Percentiles rank a stretch among this genome's conserved stretches.
These are phyloP conservation scores for Trichonephila clavipes DNA, from an alignment of 1,140 invertebrate species.

Conservation along the genomic window DNA sequence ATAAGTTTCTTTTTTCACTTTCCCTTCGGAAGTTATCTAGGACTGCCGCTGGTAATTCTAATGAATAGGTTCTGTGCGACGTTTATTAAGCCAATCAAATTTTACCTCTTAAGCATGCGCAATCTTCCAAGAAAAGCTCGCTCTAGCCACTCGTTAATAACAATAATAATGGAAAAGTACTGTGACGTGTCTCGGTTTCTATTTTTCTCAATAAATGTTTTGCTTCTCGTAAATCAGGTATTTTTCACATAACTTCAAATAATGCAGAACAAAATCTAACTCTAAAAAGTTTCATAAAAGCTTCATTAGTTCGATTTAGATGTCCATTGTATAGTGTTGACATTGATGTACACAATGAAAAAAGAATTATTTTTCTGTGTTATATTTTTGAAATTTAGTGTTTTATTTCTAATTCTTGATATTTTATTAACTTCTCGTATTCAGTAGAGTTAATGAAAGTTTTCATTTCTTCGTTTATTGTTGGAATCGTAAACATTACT, in stretches of 20 bases:
- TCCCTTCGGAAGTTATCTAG: too few species aligned
- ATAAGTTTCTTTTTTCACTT: too few species aligned
- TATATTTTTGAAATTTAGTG: not conserved
- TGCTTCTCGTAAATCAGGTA: constrained; percentile 46
- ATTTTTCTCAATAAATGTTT: constrained; percentile 51
- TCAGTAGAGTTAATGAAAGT: too few species aligned
- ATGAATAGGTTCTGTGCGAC: too few species aligned
- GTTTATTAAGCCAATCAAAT: not conserved
- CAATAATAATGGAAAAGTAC: constrained; percentile 54
- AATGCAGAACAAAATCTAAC: not conserved
- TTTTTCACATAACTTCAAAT: not conserved
- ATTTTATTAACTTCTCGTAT: not conserved
- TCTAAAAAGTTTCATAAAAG: not conserved
- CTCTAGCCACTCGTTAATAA: not conserved
- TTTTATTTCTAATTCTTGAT: not conserved
- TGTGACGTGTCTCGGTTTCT: constrained; percentile 58
- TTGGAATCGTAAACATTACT: too few species aligned
- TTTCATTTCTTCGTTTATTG: too few species aligned
- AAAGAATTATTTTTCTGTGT: not conserved
- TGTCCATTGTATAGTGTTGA: not conserved
- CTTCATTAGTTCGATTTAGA: not conserved
- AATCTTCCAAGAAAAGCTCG: not conserved
- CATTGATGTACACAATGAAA: not conserved
- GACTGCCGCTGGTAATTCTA: too few species aligned
- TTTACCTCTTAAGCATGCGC: not conserved